Base-by-base conservation (phyloP, 2,113 vertebrate species). In the Ictalurus furcatus region DNA sequence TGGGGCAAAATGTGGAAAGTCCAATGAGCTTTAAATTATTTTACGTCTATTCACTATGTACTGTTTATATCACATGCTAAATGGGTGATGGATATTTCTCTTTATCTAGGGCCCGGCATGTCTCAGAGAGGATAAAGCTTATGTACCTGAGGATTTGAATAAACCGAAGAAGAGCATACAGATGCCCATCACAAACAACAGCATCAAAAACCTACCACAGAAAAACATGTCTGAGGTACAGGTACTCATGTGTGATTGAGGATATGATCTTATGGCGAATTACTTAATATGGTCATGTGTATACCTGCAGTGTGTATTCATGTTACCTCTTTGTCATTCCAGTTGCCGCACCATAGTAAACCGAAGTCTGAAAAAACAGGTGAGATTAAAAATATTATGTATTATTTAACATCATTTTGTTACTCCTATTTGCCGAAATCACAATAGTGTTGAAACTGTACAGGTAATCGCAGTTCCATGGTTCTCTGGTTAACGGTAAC, bases 121-220 rank as follows among this genome's bases (percentile, higher is more conserved):
- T 79, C 8, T 84, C 65, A 82, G 13, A 11, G 76, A 69, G 2
- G 84, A 85, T 61, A 52, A 58, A 61, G n/a, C 56, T 84, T 63
- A 34, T 85, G 85, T 86, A 14, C 34, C 87, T 28, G 12, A 84
- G 59, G 80, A 87, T 67, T 73, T 90, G 3, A 0, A 52, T 40
- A 82, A 61, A 79, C 65, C 61, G 30, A 87, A 87, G 78, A 91
- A 85, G 79, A 87, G 54, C 52, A 85, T 85, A n/a, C 61, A 89
- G 74, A 67, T 91, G 82, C 6, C 28, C 89, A 90, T 88, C 37
- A 84, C 91, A 90, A 85, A 90, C 34, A 89, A 87, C 81, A 85
- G 87, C 30, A 76, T 90, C 30, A 19, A 87, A 87, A 85, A 8
- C 16, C 16, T 90, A 8, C 28, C 87, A 12, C 85, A 83, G 12